These are phyloP conservation scores for Exaiptasia diaphana DNA, from an alignment of 64 coral and sea anemone genomes.

Conservation along the genomic window DNA sequence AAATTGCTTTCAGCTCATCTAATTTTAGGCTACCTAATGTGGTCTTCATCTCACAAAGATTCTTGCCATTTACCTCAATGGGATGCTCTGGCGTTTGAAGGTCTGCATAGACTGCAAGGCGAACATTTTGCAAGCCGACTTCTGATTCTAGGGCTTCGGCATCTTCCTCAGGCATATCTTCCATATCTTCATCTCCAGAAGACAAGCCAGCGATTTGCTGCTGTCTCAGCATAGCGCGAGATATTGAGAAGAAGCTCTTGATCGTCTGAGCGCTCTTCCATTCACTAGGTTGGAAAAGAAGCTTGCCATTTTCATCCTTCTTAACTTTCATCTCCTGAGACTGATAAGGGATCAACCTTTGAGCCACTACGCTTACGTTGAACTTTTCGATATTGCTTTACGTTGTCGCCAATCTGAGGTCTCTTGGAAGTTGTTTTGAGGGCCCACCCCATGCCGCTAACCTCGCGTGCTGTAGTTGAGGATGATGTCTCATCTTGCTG, in stretches of 20 bases:
- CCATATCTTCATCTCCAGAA: conserved; percentile 13
- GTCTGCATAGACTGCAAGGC: not conserved
- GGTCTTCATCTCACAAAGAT: conserved; percentile 40
- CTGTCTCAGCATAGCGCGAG: not conserved
- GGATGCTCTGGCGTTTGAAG: conserved; percentile 7
- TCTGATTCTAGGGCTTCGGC: conserved; percentile 19
- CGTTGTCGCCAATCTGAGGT: not conserved
- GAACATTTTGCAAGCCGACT: conserved; percentile 18
- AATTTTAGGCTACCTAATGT: conserved; percentile 46
- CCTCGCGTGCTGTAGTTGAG: not conserved
- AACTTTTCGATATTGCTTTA: conserved; percentile 19
- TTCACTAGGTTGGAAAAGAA: conserved; percentile 6
- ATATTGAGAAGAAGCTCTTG: not conserved
- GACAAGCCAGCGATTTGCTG: not conserved
- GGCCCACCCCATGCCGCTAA: conserved; percentile 49
- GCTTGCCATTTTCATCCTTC: conserved; percentile 15
- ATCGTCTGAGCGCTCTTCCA: not conserved
- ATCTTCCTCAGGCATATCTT: conserved; percentile 42
- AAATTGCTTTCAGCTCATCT: conserved; percentile 41
- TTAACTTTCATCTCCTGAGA: conserved; percentile 28
- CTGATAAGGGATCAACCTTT: conserved; percentile 44
- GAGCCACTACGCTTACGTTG: conserved; percentile 3
- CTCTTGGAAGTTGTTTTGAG: conserved; percentile 21
- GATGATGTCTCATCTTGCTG: not conserved
- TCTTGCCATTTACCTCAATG: conserved; percentile 16